Evolutionary conservation across 2,797 vertebrate species (phyloP), one percentile per base, ranked within the genome.

Genomic region (Ctenosaura bakeri): DNA sequence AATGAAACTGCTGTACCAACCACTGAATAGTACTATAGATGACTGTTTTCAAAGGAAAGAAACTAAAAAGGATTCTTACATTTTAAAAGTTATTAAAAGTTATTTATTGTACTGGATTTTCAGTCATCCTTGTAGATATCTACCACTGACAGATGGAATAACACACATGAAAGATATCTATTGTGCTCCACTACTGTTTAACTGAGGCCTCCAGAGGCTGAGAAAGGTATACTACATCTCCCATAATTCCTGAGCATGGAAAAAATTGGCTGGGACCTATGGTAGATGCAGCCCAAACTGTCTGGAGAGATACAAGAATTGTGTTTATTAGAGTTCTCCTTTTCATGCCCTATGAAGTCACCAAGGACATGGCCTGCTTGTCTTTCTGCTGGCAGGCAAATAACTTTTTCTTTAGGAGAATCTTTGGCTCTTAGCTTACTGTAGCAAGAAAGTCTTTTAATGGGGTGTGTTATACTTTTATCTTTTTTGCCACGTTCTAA

Each of bases 1-100:
- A 87, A 95, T 91, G 18, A 73, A 24, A 66, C 85, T 59, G 46
- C 91, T 90, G 93, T 73, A 90, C 81, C 73, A 79, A 88, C 87
- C 83, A 14, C 6, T 38, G 46, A 90, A 14, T 14, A 50, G 18
- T 54, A 54, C 85, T 84, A 80, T 82, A 83, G 42, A 81, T 24
- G 35, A 18, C 4, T 62, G 35, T 69, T 85, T 93, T 91, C 52
- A 83, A 42, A 90, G 88, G 74, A 87, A 85, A 42, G 76, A 77
- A 46, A 66, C 6, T 79, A 26, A 42, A 20, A 35, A 85, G 71
- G 50, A 32, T 26, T 87, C 88, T 79, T 73, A 84, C 62, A 54
- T 20, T 76, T 90, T 26, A 86, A 87, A 94, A 78, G 24, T 64
- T 71, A 6, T 13, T 42, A 0, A 2, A 84, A 77, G 81, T 42